phyloP scores from a whole-genome alignment of 2,113 vertebrate species.

The Echinops telfairi region DNA sequence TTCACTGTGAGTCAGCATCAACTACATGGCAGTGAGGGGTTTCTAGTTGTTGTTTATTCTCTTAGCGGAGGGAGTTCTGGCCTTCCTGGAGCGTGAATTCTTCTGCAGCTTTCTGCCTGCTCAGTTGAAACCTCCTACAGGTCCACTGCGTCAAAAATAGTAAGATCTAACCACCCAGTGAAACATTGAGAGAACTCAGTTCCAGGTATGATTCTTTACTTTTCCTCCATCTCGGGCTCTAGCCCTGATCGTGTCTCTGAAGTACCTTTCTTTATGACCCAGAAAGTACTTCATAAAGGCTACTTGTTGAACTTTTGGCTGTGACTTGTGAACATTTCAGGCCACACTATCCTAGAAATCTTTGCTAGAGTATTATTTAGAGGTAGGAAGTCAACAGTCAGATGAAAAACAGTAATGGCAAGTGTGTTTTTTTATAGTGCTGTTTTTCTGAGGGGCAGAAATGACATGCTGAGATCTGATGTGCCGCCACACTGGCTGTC shows the following conservation, averaged over 20 bases:
- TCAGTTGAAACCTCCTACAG: background rate
- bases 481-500: background rate
- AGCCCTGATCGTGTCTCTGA: background rate
- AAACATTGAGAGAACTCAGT: background rate
- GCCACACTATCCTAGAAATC: background rate
- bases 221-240: background rate
- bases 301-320: background rate
- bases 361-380: background rate
- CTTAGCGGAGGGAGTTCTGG: too few species aligned
- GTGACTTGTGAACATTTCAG: background rate
- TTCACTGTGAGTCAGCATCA: too few species aligned
- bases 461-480: background rate
- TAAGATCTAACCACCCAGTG: background rate
- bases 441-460: background rate
- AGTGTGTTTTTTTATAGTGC: background rate
- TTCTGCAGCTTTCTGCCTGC: too few species aligned
- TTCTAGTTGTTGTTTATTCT: too few species aligned
- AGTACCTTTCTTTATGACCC: background rate
- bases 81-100: too few species aligned
- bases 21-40: too few species aligned
- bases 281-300: background rate
- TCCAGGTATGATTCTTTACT: constrained; percentile 33
- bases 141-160: background rate
- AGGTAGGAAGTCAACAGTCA: background rate
- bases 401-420: background rate